Conservation (phyloP, 2,888 invertebrate species). For the Euclidia mi region DNA sequence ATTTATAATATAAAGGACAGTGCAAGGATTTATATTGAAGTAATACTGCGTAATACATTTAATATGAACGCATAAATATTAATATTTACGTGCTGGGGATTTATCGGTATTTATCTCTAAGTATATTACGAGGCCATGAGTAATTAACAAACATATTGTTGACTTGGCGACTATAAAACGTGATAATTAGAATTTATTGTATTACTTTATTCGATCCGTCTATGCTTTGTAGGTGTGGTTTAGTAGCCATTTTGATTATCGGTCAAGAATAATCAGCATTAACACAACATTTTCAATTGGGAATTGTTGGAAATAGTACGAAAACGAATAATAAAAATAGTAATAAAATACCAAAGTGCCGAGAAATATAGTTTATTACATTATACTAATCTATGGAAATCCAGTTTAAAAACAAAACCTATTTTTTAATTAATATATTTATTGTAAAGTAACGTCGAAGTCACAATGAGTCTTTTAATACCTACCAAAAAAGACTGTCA, state of each 20-base stretch:
- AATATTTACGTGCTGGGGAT: constrained; percentile 1
- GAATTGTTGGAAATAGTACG: too few species aligned
- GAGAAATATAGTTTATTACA: too few species aligned
- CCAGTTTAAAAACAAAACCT: too few species aligned
- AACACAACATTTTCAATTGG: too few species aligned
- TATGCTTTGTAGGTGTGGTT: background rate
- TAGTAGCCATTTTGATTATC: background rate
- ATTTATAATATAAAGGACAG: background rate
- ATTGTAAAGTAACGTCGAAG: too few species aligned
- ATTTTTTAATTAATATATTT: too few species aligned
- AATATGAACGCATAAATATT: constrained; percentile 10
- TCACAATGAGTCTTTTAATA: too few species aligned
- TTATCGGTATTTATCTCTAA: constrained; percentile 33
- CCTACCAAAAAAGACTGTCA: too few species aligned
- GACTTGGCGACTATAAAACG: constrained; percentile 22
- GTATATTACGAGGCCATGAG: constrained; percentile 36
- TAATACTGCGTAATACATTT: constrained; percentile 10
- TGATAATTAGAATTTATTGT: background rate
- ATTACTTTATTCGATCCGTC: background rate
- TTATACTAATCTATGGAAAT: too few species aligned
- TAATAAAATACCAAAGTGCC: too few species aligned
- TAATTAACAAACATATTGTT: constrained; percentile 40
- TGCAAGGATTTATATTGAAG: background rate
- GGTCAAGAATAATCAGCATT: too few species aligned
- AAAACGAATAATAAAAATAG: too few species aligned